A percentile compares a stretch with the other conserved stretches of the same genome.
These are phyloP conservation scores for Pristionchus japonicus DNA, from an alignment of 2,888 invertebrate species.

Conservation along the genomic window DNA sequence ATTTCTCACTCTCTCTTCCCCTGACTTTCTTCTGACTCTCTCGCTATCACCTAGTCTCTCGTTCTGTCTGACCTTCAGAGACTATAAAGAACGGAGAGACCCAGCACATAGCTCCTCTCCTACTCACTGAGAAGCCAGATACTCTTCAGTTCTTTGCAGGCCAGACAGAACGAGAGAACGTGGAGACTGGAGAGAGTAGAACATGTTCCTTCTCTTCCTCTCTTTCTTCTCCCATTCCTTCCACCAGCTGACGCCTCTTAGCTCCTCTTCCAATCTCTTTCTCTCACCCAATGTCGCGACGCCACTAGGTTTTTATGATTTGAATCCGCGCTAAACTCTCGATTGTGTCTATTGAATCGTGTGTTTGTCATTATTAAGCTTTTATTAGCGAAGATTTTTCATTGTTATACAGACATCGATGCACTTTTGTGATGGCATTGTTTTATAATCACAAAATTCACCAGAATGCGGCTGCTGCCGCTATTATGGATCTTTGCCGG, in stretches of 20 bases:
- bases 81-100: no score
- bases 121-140: no score
- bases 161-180: neutral
- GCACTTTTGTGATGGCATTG: no score
- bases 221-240: neutral
- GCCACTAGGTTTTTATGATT: neutral
- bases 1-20: neutral
- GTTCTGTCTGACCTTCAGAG: no score
- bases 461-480: neutral
- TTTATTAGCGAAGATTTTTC: neutral
- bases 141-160: no score
- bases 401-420: no score
- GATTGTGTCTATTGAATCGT: neutral
- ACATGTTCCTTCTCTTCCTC: neutral
- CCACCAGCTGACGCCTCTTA: slow-evolving; percentile 20
- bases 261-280: neutral
- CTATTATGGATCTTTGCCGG: neutral
- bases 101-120: no score
- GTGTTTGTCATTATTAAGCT: neutral
- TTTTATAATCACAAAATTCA: neutral
- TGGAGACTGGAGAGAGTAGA: neutral
- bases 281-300: neutral
- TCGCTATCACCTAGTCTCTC: no score
- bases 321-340: neutral
- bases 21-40: neutral